Conservation (phyloP, 2,113 vertebrate species). For the Columbina picui region DNA sequence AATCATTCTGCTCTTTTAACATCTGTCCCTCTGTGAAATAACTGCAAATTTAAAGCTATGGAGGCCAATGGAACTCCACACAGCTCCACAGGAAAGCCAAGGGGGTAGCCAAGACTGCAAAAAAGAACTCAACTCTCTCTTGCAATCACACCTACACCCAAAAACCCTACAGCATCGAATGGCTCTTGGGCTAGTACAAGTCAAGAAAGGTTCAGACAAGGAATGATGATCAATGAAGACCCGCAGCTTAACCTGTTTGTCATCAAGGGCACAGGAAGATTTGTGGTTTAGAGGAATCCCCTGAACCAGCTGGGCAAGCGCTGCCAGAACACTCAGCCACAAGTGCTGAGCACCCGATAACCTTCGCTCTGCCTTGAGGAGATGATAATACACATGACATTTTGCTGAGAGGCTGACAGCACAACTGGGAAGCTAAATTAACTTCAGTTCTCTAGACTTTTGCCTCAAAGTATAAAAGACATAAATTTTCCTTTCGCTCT, state of each 20-base stretch:
- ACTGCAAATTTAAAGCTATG: background rate
- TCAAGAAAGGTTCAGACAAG: background rate
- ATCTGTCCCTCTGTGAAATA: background rate
- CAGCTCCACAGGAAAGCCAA: background rate
- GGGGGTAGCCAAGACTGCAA: background rate
- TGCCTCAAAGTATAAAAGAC: background rate
- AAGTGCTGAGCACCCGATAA: background rate
- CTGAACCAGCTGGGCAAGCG: rapidly evolving
- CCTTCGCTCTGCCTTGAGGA: background rate
- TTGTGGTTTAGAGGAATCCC: background rate
- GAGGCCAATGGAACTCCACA: background rate
- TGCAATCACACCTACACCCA: rapidly evolving
- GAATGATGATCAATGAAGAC: background rate
- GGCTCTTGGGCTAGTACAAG: background rate
- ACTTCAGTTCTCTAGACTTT: background rate
- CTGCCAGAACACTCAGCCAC: conserved; percentile 3
- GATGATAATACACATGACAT: background rate
- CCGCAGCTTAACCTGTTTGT: background rate
- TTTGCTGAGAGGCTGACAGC: background rate
- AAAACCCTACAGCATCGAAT: background rate
- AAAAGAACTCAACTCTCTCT: background rate
- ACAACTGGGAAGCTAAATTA: background rate
- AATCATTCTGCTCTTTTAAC: background rate
- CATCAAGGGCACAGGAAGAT: background rate
- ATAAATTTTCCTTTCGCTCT: background rate